These are phyloP conservation scores for Rhinatrema bivittatum DNA, from an alignment of 2,797 vertebrate genomes.

Conservation along the genomic window DNA sequence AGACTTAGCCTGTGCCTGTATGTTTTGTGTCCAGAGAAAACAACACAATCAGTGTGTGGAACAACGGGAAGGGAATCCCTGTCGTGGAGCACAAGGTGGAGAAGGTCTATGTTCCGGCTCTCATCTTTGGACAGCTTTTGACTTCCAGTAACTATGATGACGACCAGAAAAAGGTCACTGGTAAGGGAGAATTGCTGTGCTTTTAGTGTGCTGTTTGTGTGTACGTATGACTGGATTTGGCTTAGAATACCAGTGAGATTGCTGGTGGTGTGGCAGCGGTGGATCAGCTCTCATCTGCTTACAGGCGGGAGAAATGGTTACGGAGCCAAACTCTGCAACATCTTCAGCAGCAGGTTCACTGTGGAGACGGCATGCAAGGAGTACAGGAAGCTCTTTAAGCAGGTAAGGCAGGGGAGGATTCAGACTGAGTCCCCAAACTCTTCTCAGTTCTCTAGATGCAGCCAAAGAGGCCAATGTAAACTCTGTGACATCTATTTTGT, in stretches of 20 bases:
- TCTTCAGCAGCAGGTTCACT: slow-evolving; percentile 94
- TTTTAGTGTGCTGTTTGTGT: no score
- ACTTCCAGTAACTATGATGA: slow-evolving; percentile 97
- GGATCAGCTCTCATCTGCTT: slow-evolving; percentile 21
- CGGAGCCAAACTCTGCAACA: slow-evolving; percentile 96
- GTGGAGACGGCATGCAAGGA: slow-evolving; percentile 89
- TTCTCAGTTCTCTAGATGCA: no score
- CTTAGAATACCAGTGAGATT: no score
- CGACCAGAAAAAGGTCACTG: slow-evolving; percentile 94
- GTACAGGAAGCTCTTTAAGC: slow-evolving; percentile 82
- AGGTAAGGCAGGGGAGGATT: no score
- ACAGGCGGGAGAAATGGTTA: slow-evolving; percentile 95
- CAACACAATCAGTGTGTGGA: slow-evolving; percentile 89
- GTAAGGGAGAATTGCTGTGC: no score
- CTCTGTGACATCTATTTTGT: no score
- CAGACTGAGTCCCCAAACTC: no score
- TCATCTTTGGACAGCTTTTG: slow-evolving; percentile 95
- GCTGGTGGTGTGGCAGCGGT: no score
- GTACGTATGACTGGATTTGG: no score
- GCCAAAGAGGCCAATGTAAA: no score
- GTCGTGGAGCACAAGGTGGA: slow-evolving; percentile 96
- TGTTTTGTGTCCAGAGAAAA: slow-evolving; percentile 71
- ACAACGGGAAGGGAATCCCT: slow-evolving; percentile 95
- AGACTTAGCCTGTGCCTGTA: neutral
- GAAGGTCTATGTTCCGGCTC: slow-evolving; percentile 89